Evolutionary conservation across 2,797 vertebrate genomes (phyloP), one percentile per base, ranked within the genome.

Genomic region (Orientallactaga sibirica): DNA sequence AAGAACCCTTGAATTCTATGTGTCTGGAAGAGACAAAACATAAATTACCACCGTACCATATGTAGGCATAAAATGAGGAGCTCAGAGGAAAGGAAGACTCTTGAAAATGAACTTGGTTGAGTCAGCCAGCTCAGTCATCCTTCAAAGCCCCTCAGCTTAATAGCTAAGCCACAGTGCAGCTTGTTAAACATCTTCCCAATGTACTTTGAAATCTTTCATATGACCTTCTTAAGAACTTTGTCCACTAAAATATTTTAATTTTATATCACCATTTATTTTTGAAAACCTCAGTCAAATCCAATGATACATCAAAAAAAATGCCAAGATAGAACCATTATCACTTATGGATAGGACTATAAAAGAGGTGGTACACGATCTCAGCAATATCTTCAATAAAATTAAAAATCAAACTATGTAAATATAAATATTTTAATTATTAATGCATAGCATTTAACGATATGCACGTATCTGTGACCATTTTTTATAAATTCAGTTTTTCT

Each of bases 21-120:
- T 80, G 68, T 91, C 80, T 86, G 85, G 62, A 78, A 92, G 68
- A 92, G 18, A 78, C 9, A 41, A 58, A 91, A 92, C 74, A 18
- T 78, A 87, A 89, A 91, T 70, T 67, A 82, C 68, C 78, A 48
- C 16, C 4, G 14, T 43, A 15, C 29, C 66, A 68, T 64, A 19
- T 52, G 29, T 41, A 71, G 61, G 27, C 20, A 73, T 71, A 62
- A 61, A 77, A 55, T 58, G 43, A 58, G 78, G 18, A 73, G 12
- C 68, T 27, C 67, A 66, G 29, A 55, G 43, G 68, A 88, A 75
- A 25, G 20, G 24, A 1, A 79, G 71, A 79, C 20, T 20, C 55
- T 4, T 6, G 64, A 68, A 61, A 16, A 24, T 20, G 55, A 71
- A 48, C 41, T 52, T 10, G 14, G 33, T 24, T 83, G 2, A 14